Evolutionary conservation across 2,113 vertebrate species (phyloP), one percentile per base, ranked within the genome.

Genomic region (Anarrhichthys ocellatus): DNA sequence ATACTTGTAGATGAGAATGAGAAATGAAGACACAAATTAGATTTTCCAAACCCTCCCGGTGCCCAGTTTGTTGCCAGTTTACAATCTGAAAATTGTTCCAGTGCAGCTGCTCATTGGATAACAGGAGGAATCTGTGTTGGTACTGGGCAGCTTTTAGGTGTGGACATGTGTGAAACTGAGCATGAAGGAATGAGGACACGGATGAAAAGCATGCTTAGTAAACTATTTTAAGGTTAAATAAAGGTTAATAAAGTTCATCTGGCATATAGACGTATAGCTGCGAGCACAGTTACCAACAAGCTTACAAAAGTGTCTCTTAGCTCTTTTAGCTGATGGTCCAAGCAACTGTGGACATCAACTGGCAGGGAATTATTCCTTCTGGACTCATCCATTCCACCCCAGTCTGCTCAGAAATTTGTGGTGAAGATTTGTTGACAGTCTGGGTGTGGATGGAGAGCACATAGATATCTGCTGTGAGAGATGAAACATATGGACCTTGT

Each of bases 401-500:
- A 13, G 66, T 62, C 38, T 34, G 68, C 15, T 85, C 77, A 82
- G 61, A 90, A 87, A 63, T 87, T 89, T 90, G 88, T 32, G 85
- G 80, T 79, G 61, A 66, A 64, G 32, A 50, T 80, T 82, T 87
- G 88, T 90, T 87, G 81, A 85, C 48, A 66, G 82, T 84, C 40
- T 80, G 87, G 84, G 84, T 84, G 89, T 86, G 81, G 83, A 87
- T 62, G 78, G 62, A 82, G 77, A 58, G 52, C 38, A 61, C 29
- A 59, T 83, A 59, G 32, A 64, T 82, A 80, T 80, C 78, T 85
- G 80, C 72, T 78, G 34, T 71, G 62, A 87, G 81, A 90, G 84
- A 85, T 79, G 70, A 92, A 91, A 85, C 87, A 87, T 69, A 74
- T 90, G 89, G 85, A 88, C 58, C 27, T 73, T 58, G 71, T 82